Conservation (phyloP, 2,797 vertebrate species). For the Limnodromus scolopaceus region DNA sequence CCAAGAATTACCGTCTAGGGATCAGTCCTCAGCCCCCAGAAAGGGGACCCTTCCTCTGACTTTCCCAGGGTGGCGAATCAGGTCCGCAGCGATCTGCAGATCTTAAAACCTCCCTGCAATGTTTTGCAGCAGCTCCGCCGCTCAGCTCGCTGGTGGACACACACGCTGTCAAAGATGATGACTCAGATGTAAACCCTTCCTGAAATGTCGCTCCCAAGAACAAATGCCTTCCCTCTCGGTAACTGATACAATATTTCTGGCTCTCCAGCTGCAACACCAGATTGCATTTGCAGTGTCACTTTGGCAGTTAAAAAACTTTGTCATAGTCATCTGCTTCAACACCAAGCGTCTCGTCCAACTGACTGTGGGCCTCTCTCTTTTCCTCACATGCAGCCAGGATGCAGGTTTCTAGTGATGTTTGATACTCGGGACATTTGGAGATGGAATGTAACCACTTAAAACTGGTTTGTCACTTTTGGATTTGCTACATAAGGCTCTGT, state of each 20-base stretch:
- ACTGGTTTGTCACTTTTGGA: conserved; percentile 61
- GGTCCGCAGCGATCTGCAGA: neutral
- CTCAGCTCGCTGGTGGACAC: conserved; percentile 4
- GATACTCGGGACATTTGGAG: neutral
- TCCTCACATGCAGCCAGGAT: neutral
- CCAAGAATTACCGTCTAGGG: neutral
- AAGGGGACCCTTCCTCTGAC: neutral
- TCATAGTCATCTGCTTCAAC: conserved; percentile 26
- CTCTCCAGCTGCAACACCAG: conserved; percentile 7
- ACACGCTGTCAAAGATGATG: conserved; percentile 24
- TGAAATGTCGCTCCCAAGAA: conserved; percentile 22
- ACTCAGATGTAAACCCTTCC: conserved; percentile 52
- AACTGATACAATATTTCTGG: conserved; percentile 7
- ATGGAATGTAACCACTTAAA: conserved; percentile 40
- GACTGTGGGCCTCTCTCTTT: neutral
- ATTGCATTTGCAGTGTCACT: conserved; percentile 39
- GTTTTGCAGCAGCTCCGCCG: conserved; percentile 4
- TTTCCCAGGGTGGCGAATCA: neutral
- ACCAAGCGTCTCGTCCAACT: neutral
- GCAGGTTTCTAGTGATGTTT: neutral
- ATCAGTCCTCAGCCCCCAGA: neutral
- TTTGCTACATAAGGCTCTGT: conserved; percentile 58
- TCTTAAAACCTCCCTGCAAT: neutral
- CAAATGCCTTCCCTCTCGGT: conserved; percentile 36
- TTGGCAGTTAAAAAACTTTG: neutral